phyloP scores from a whole-genome alignment of 2,888 invertebrate genomes.

The Capitulum mitella region DNA sequence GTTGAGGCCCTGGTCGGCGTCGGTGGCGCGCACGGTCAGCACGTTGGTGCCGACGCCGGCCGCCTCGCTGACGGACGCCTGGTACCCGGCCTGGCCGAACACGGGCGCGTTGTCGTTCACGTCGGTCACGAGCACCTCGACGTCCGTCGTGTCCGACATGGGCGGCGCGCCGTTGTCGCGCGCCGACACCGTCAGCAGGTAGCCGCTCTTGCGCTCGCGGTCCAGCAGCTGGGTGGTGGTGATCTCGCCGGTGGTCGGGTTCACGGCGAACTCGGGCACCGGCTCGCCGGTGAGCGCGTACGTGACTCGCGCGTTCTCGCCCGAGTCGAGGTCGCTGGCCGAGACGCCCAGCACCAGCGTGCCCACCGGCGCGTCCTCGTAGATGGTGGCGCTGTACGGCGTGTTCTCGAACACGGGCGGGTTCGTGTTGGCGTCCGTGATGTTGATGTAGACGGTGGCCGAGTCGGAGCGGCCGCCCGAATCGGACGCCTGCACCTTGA shows the following conservation, averaged over 20 bases:
- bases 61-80: conserved; percentile 76
- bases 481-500: conserved; percentile 79
- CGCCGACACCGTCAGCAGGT: conserved; percentile 83
- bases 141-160: conserved; percentile 85
- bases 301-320: conserved; percentile 45
- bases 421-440: conserved; percentile 91
- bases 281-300: conserved; percentile 43
- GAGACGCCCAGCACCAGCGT: conserved; percentile 56
- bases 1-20: conserved; percentile 78
- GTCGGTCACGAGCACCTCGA: conserved; percentile 89
- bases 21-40: conserved; percentile 55
- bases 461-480: conserved; percentile 80
- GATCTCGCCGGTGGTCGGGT: conserved; percentile 87
- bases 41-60: conserved; percentile 63
- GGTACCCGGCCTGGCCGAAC: conserved; percentile 74
- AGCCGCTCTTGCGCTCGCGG: conserved; percentile 68
- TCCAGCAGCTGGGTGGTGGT: conserved; percentile 77
- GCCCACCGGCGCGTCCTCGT: conserved; percentile 87
- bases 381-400: conserved; percentile 77
- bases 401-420: conserved; percentile 89
- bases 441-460: conserved; percentile 81
- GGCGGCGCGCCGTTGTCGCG: conserved; percentile 86
- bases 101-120: conserved; percentile 91
- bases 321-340: conserved; percentile 47
- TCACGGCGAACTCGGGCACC: conserved; percentile 66